Percentiles rank a stretch among this genome's conserved stretches.
Evolutionary conservation across 2,797 vertebrate species (phyloP).

Genomic region (Echiichthys vipera): DNA sequence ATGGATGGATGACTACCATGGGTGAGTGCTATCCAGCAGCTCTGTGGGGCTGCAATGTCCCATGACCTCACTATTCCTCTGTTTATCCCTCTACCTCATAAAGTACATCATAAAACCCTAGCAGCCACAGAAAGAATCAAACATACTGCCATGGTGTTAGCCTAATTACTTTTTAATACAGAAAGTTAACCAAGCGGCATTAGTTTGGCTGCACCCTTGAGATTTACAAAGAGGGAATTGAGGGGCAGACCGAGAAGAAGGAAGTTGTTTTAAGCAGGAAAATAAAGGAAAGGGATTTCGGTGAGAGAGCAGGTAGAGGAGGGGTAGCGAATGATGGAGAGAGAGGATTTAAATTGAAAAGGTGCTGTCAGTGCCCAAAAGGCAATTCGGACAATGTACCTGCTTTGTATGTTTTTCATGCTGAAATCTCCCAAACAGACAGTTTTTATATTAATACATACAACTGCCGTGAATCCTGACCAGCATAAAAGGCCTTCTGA

Average conservation of each 20-base stretch:
- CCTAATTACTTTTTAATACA: slow-evolving; percentile 72
- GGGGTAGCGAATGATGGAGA: slow-evolving; percentile 31
- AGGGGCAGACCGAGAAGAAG: slow-evolving; percentile 21
- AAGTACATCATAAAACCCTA: slow-evolving; percentile 65
- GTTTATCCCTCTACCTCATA: slow-evolving; percentile 73
- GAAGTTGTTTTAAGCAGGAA: slow-evolving; percentile 44
- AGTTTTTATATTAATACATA: slow-evolving; percentile 46
- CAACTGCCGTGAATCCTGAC: slow-evolving; percentile 27
- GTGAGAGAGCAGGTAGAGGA: slow-evolving; percentile 36
- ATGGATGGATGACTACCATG: slow-evolving; percentile 57
- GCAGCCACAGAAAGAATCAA: slow-evolving; percentile 54
- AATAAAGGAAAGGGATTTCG: slow-evolving; percentile 42
- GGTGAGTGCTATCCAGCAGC: slow-evolving; percentile 61
- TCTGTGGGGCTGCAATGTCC: slow-evolving; percentile 53
- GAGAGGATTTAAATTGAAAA: slow-evolving; percentile 65
- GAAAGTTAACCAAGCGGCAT: slow-evolving; percentile 64
- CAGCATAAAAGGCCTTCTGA: slow-evolving; percentile 25
- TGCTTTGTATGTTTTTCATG: slow-evolving; percentile 54
- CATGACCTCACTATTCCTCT: slow-evolving; percentile 59
- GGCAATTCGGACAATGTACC: slow-evolving; percentile 54
- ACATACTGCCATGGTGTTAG: slow-evolving; percentile 41
- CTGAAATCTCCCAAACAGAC: slow-evolving; percentile 41
- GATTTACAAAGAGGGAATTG: slow-evolving; percentile 52
- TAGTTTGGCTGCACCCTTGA: slow-evolving; percentile 64
- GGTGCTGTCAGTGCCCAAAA: slow-evolving; percentile 48